phyloP scores from a whole-genome alignment of 2,113 vertebrate genomes.

The Epinephelus fuscoguttatus region DNA sequence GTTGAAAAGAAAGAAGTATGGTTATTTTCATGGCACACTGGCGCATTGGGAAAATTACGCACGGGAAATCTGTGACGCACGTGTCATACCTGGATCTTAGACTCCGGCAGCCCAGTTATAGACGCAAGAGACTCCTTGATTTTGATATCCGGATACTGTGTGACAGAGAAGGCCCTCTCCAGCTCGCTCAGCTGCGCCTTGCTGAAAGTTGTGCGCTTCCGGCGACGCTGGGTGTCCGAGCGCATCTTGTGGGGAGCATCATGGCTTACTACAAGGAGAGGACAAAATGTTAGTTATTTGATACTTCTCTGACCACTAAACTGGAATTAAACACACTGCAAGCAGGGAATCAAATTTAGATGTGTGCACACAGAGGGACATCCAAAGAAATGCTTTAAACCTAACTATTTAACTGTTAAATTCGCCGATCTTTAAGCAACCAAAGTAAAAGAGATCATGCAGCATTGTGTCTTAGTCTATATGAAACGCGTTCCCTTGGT shows the following conservation, averaged over 20 bases:
- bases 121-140: conserved; percentile 86
- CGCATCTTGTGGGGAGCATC: conserved; percentile 5
- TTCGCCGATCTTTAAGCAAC: background rate
- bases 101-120: conserved; percentile 86
- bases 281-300: background rate
- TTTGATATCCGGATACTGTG: conserved; percentile 87
- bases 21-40: background rate
- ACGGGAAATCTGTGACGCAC: background rate
- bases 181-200: conserved; percentile 86
- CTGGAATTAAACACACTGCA: background rate
- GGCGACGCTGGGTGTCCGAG: conserved; percentile 50
- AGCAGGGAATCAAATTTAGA: background rate
- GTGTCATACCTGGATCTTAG: conserved; percentile 88
- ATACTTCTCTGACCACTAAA: background rate
- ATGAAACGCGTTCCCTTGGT: background rate
- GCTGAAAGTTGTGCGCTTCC: conserved; percentile 88
- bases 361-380: background rate
- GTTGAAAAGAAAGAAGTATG: background rate
- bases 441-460: background rate
- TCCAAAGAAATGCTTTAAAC: background rate
- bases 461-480: too few relatives aligned
- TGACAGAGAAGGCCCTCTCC: conserved; percentile 85
- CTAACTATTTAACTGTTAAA: background rate
- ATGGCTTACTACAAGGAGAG: conserved; percentile 9
- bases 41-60: background rate